These are phyloP conservation scores for Drosophila cognata DNA, from an alignment of 2,888 invertebrate species.

Conservation along the genomic window DNA sequence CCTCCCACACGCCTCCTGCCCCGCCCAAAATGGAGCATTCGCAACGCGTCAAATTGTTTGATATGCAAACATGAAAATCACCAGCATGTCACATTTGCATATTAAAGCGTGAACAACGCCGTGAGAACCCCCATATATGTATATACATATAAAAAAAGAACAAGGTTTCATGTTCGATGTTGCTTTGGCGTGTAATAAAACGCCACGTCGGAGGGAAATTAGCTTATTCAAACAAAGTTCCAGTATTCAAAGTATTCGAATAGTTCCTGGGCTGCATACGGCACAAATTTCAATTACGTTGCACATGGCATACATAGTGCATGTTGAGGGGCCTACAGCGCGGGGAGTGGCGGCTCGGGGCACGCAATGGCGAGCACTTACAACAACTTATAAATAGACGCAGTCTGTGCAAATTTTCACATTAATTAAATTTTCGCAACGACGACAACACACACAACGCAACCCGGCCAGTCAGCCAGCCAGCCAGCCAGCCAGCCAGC, in stretches of 20 bases:
- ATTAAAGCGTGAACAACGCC: slow-evolving; percentile 33
- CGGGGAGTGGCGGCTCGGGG: not conserved
- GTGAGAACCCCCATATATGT: not conserved
- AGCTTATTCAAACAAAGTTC: slow-evolving; percentile 24
- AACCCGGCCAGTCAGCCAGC: not conserved
- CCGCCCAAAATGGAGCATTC: slow-evolving; percentile 30
- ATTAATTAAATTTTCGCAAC: slow-evolving; percentile 81
- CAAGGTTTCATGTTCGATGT: slow-evolving; percentile 4
- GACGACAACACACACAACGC: slow-evolving; percentile 48
- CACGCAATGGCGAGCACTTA: slow-evolving; percentile 69
- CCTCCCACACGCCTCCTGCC: not conserved
- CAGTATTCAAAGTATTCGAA: slow-evolving; percentile 26
- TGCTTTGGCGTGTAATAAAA: slow-evolving; percentile 4
- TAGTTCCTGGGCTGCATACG: slow-evolving; percentile 27
- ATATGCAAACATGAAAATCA: slow-evolving; percentile 55
- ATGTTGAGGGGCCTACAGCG: slow-evolving; percentile 13
- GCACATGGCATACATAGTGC: slow-evolving; percentile 47
- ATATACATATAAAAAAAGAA: not conserved
- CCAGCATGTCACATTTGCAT: slow-evolving; percentile 53
- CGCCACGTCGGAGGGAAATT: slow-evolving; percentile 34
- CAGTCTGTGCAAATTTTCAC: slow-evolving; percentile 82
- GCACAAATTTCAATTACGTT: slow-evolving; percentile 64
- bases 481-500: slow-evolving; percentile 2
- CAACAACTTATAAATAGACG: slow-evolving; percentile 80
- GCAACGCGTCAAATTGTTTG: slow-evolving; percentile 52